Evolutionary conservation across 2,113 vertebrate genomes (phyloP).

Genomic region (Eulemur rufifrons): DNA sequence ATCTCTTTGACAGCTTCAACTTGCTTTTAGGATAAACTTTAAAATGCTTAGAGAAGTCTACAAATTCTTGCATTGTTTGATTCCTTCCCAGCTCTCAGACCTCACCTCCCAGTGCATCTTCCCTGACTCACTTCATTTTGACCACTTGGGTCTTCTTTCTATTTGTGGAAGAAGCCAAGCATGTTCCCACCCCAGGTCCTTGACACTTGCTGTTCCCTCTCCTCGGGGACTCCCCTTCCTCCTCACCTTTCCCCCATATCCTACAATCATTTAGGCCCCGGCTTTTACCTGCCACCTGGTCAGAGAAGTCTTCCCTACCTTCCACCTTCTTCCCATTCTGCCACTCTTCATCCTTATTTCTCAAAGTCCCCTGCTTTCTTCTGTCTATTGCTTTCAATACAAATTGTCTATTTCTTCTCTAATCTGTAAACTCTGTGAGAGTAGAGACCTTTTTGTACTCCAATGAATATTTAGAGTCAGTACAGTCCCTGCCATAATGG

Average conservation of each 20-base stretch:
- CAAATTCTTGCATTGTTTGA: background rate
- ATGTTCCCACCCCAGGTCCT: background rate
- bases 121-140: background rate
- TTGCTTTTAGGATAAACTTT: conserved; percentile 16
- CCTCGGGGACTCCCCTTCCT: background rate
- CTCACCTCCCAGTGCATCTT: background rate
- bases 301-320: background rate
- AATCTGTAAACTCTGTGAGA: background rate
- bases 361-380: background rate
- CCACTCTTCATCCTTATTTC: background rate
- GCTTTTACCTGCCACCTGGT: background rate
- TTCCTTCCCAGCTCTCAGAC: background rate
- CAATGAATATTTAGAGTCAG: background rate
- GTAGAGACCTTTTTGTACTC: background rate
- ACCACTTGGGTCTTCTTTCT: background rate
- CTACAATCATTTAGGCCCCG: background rate
- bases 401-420: background rate
- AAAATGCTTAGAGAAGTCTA: background rate
- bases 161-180: background rate
- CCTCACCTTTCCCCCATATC: background rate
- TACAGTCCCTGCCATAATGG: background rate
- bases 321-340: background rate
- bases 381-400: background rate
- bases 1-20: background rate
- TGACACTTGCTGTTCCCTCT: background rate